Percentiles rank a stretch among this genome's conserved stretches.
phyloP scores from a whole-genome alignment of 2,888 invertebrate species.

The Hydroisotoma schaefferi region DNA sequence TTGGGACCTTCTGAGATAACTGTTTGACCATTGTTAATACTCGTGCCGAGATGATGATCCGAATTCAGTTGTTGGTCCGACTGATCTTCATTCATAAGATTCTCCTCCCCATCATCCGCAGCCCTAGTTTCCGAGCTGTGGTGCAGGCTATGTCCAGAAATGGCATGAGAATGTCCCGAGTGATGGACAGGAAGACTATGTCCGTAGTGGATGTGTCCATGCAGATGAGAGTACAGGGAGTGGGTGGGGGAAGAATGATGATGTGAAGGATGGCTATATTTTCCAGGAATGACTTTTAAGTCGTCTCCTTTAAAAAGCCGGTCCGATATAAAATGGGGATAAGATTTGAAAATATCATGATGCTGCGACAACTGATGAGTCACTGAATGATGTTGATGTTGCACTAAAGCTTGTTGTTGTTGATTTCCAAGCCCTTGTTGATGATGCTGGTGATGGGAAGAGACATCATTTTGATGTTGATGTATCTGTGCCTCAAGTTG shows the following conservation, averaged over 20 bases:
- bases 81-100: conserved; percentile 1
- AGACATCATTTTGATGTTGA: not conserved
- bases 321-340: conserved; percentile 27
- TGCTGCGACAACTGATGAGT: conserved; percentile 14
- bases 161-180: not conserved
- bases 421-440: not conserved
- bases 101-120: conserved; percentile 6
- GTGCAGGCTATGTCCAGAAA: not conserved
- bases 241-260: conserved; percentile 15
- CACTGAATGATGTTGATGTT: not conserved
- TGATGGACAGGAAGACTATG: conserved; percentile 9
- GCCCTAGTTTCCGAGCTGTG: not conserved
- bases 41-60: not conserved
- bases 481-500: conserved; percentile 4
- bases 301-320: conserved; percentile 14
- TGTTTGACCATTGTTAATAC: not conserved
- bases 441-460: conserved; percentile 1
- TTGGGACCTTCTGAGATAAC: not conserved
- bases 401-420: not conserved
- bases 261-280: conserved; percentile 14
- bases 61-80: conserved; percentile 15
- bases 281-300: conserved; percentile 5
- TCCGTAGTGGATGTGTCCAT: conserved; percentile 17
- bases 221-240: conserved; percentile 16
- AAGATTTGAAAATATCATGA: conserved; percentile 31